Evolutionary conservation across 2,888 invertebrate species (phyloP), one percentile per base, ranked within the genome.

Genomic region (Beris chalybata): DNA sequence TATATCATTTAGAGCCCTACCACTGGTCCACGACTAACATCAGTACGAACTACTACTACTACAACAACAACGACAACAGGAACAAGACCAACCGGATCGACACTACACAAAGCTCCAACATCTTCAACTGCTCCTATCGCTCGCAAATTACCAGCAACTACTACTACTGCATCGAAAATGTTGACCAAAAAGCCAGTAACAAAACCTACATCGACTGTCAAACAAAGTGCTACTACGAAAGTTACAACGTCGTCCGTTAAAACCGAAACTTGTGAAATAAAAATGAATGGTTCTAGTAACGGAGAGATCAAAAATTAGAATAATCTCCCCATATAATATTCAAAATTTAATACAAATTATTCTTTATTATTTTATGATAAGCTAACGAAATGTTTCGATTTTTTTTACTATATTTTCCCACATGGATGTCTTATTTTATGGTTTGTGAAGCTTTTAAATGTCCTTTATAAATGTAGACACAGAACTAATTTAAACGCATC

Each of bases 51-150:
- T 13, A 48, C 48, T 13, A 15, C 47, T 13, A 15, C 48, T 13
- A 48, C 48, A 11, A 12, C 48, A 15, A 48, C 5, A 3, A 5
- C 15, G 12, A 11, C 12, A 6, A 12, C 7, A 48, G 48, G 4
- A 48, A 12, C n/a, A 53, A 64, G 54, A 30, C 64, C 43, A 53
- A 64, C 53, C 1, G 22, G 22, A 22, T 30, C 32, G 45, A 44
- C 71, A 71, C 61, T 67, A 6, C 13, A 31, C 66, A 69, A 56
- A 52, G 52, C 66, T 66, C 31, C 65, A 47, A 47, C 70, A 67
- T 59, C 65, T 64, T 58, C 61, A 64, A 65, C 61, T 65, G 70
- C 69, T 64, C 67, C 64, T 66, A 71, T 67, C 65, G 68, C 67
- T 69, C 9, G 53, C 11, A 38, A 67, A 38, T 7, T 38, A 9